phyloP scores from a whole-genome alignment of 2,113 vertebrate species.

The Dromaius novaehollandiae region DNA sequence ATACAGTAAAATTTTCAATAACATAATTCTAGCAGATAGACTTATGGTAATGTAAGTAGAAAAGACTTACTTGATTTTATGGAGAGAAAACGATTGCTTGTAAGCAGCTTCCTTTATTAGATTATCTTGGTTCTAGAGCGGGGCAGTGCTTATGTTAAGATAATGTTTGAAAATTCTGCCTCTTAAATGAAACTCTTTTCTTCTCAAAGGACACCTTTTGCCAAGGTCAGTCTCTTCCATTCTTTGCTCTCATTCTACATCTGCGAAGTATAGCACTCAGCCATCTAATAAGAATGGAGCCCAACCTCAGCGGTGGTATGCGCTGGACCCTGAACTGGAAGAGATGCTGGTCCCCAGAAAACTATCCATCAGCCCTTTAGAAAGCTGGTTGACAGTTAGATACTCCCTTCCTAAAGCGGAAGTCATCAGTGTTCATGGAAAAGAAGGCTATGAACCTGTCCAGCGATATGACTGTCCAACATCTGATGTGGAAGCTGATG shows the following conservation, averaged over 20 bases:
- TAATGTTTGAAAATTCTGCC: background rate
- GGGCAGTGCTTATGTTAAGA: background rate
- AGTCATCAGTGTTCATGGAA: background rate
- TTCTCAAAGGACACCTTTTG: constrained; percentile 50
- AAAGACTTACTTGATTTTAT: background rate
- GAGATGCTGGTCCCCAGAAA: constrained; percentile 90
- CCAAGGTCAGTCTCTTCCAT: background rate
- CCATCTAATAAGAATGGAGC: constrained; percentile 67
- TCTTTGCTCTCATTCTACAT: background rate
- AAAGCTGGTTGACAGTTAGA: constrained; percentile 89
- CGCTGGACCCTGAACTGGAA: constrained; percentile 84
- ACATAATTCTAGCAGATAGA: background rate
- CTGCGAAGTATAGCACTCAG: constrained; percentile 68
- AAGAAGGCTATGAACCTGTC: background rate
- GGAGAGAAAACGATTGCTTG: accelerated
- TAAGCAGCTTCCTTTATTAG: background rate
- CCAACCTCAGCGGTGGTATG: constrained; percentile 73
- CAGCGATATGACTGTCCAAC: constrained; percentile 60
- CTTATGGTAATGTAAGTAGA: accelerated
- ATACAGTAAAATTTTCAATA: background rate
- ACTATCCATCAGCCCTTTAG: constrained; percentile 89
- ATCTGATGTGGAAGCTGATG: background rate
- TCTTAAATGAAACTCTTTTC: background rate
- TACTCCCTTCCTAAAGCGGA: constrained; percentile 81
- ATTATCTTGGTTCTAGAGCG: background rate